These are phyloP conservation scores for Eretmochelys imbricata DNA, from an alignment of 2,113 vertebrate species.

Conservation along the genomic window DNA sequence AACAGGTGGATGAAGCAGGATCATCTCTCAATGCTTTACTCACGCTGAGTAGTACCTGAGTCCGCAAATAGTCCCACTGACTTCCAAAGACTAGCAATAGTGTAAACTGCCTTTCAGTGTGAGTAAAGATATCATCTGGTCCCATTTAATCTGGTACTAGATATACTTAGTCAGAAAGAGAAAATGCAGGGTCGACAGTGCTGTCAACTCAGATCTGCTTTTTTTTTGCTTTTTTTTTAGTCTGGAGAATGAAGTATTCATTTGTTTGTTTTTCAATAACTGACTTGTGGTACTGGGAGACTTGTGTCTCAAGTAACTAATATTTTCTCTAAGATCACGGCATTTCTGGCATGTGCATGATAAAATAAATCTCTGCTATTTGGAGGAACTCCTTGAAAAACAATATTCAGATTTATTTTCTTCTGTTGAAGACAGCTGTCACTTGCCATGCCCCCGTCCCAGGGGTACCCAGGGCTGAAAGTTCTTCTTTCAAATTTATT, in stretches of 20 bases:
- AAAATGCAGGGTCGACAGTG: conserved; percentile 23
- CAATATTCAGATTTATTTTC: conserved; percentile 53
- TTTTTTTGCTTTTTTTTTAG: neutral
- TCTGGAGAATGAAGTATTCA: neutral
- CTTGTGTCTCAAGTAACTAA: conserved; percentile 55
- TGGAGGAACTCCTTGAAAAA: conserved; percentile 64
- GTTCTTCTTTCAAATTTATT: conserved; percentile 73
- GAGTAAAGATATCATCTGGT: neutral
- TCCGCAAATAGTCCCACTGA: neutral
- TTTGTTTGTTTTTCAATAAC: conserved; percentile 75
- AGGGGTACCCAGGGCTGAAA: conserved; percentile 61
- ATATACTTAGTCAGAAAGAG: neutral
- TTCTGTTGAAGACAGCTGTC: conserved; percentile 74
- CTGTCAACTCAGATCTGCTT: conserved; percentile 24
- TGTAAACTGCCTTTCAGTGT: neutral
- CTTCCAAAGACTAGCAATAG: neutral
- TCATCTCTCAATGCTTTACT: neutral
- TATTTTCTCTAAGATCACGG: conserved; percentile 67
- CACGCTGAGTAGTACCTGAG: neutral
- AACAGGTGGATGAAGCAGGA: too few relatives aligned
- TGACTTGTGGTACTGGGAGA: neutral
- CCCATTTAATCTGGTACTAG: neutral
- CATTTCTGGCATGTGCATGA: conserved; percentile 73
- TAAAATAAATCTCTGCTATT: conserved; percentile 69
- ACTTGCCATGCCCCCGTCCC: conserved; percentile 55